Conservation (phyloP, 2,113 vertebrate genomes). For the Anarhynchus alexandrinus region DNA sequence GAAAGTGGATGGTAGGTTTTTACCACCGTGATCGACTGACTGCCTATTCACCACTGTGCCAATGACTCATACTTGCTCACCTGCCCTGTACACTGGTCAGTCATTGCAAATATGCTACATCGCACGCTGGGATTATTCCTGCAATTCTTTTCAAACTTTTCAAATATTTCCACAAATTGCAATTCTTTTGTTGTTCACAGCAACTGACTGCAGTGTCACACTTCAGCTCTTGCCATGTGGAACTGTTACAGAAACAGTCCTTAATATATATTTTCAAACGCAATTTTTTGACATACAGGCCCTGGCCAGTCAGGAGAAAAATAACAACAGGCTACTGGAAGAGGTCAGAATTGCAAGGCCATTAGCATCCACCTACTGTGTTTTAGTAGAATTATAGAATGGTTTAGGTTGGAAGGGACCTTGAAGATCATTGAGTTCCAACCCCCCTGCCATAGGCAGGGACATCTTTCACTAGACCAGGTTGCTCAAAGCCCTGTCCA, state of each 20-base stretch:
- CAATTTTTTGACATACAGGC: neutral
- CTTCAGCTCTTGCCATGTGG: neutral
- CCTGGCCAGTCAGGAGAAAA: neutral
- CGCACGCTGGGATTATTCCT: fast-evolving
- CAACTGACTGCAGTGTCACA: neutral
- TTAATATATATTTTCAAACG: neutral
- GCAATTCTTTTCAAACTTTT: neutral
- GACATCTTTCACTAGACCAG: too few species aligned
- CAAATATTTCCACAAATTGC: neutral
- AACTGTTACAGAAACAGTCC: neutral
- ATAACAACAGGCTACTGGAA: neutral
- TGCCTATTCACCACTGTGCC: neutral
- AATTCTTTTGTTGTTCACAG: neutral
- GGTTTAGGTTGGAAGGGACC: too few species aligned
- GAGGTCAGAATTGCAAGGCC: neutral
- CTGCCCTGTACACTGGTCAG: fast-evolving
- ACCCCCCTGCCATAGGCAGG: too few species aligned
- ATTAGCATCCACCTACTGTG: neutral
- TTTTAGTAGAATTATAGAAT: neutral
- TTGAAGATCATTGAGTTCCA: too few species aligned
- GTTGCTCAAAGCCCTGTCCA: too few species aligned
- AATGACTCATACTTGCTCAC: neutral
- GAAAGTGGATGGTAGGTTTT: neutral
- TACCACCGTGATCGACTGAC: neutral
- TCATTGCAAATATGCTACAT: fast-evolving